Evolutionary conservation across 2,113 vertebrate species (phyloP).

Genomic region (Pelobates fuscus): DNA sequence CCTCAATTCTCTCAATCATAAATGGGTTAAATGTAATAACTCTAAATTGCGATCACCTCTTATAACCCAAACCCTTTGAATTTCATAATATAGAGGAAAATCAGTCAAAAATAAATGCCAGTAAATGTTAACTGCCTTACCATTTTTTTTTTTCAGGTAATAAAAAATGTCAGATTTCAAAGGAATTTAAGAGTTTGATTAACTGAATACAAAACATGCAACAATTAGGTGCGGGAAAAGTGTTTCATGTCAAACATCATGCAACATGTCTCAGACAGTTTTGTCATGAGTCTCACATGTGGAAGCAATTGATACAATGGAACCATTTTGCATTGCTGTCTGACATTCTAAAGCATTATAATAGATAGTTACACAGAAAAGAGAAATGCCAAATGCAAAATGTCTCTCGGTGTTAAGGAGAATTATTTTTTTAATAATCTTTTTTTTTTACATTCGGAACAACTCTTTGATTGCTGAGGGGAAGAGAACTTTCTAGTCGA

Average conservation of each 20-base stretch:
- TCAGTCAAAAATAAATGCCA: constrained; percentile 23
- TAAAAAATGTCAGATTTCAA: constrained; percentile 39
- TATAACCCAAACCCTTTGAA: background rate
- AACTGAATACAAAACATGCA: constrained; percentile 1
- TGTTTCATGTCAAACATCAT: constrained; percentile 32
- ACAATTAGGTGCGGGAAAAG: constrained; percentile 26
- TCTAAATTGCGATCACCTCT: background rate
- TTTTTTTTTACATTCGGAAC: too few relatives aligned
- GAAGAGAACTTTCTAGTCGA: too few relatives aligned
- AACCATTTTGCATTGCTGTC: background rate
- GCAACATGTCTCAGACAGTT: constrained; percentile 14
- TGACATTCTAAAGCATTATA: constrained; percentile 1
- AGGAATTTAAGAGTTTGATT: constrained; percentile 26
- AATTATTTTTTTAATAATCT: too few relatives aligned
- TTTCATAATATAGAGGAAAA: constrained; percentile 20
- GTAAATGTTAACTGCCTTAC: constrained; percentile 34
- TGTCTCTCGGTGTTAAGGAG: too few relatives aligned
- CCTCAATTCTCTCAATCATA: too few relatives aligned
- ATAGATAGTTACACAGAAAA: constrained; percentile 1
- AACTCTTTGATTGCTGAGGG: too few relatives aligned
- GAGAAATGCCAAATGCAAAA: too few relatives aligned
- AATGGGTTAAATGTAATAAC: background rate
- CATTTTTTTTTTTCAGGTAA: constrained; percentile 19
- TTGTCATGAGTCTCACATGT: constrained; percentile 34
- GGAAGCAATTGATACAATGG: constrained; percentile 18